Conservation (phyloP, 2,888 invertebrate genomes). For the Blastobasis lacticolella region DNA sequence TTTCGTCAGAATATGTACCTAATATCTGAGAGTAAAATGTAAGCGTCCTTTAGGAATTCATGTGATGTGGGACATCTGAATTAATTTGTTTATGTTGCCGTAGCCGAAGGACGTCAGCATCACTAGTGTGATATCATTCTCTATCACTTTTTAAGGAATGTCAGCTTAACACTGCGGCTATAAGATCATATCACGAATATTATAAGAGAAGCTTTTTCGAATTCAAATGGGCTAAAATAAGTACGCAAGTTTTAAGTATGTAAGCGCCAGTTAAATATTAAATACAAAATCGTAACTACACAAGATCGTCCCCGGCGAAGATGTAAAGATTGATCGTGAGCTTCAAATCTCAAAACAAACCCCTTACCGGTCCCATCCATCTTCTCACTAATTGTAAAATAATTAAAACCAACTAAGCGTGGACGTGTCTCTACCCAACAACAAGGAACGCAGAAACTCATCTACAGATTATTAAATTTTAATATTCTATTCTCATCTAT, state of each 20-base stretch:
- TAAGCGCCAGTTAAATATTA: neutral
- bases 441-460: neutral
- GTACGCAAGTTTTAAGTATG: neutral
- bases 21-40: no score
- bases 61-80: no score
- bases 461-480: constrained; percentile 4
- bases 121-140: no score
- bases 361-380: constrained; percentile 37
- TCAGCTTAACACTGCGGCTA: no score
- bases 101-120: no score
- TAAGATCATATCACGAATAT: no score
- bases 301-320: constrained; percentile 11
- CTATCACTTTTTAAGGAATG: no score
- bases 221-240: no score
- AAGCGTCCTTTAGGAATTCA: no score
- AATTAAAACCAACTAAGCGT: constrained; percentile 45
- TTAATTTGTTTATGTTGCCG: no score
- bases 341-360: constrained; percentile 31
- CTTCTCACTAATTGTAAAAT: constrained; percentile 50
- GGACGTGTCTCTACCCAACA: constrained; percentile 25
- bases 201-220: no score
- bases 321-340: constrained; percentile 26
- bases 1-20: no score
- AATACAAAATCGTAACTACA: constrained; percentile 7
- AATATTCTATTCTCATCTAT: neutral